These are phyloP conservation scores for Heliconius hortense DNA, from an alignment of 2,888 invertebrate genomes.

Conservation along the genomic window DNA sequence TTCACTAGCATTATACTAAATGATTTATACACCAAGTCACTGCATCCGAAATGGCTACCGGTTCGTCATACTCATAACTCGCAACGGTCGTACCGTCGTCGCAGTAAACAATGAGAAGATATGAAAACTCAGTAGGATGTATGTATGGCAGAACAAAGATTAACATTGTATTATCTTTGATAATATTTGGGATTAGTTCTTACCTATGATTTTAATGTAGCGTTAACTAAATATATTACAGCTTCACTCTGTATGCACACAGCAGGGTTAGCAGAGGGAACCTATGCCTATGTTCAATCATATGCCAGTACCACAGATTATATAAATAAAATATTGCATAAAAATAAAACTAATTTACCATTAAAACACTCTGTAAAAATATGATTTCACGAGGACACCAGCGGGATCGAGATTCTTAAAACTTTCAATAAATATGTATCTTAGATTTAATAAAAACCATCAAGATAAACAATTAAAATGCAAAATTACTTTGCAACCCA, in stretches of 20 bases:
- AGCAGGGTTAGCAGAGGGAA: too few species aligned
- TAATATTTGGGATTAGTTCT: not conserved
- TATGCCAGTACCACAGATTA: too few species aligned
- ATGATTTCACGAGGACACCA: not conserved
- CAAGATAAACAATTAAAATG: too few species aligned
- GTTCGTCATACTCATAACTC: slow-evolving; percentile 21
- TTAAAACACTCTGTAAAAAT: too few species aligned
- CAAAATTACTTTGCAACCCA: too few species aligned
- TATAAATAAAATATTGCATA: too few species aligned
- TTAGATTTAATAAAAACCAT: too few species aligned
- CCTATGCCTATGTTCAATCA: too few species aligned
- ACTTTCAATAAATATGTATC: not conserved
- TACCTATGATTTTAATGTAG: not conserved
- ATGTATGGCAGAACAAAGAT: slow-evolving; percentile 1
- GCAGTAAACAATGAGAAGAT: slow-evolving; percentile 16
- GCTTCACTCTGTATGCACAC: too few species aligned
- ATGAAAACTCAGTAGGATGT: slow-evolving; percentile 19
- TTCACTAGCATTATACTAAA: slow-evolving; percentile 8
- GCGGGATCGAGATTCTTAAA: not conserved
- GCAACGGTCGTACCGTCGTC: not conserved
- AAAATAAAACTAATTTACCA: too few species aligned
- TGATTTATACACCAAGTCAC: slow-evolving; percentile 20
- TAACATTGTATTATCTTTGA: not conserved
- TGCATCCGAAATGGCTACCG: slow-evolving; percentile 22
- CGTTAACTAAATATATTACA: not conserved